Evolutionary conservation across 2,113 vertebrate genomes (phyloP).

Genomic region (Mirza zaza): DNA sequence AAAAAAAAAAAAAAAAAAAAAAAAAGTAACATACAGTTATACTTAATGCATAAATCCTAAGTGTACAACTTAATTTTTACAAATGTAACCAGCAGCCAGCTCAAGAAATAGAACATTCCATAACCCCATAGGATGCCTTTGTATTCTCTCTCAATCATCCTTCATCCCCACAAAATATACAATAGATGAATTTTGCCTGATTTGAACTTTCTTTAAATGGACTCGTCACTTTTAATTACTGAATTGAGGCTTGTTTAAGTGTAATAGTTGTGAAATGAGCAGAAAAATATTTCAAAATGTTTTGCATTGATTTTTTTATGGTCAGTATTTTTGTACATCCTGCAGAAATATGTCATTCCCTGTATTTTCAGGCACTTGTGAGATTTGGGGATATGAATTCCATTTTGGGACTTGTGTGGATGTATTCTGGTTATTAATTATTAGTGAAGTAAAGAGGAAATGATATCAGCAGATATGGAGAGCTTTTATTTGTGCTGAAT

Average conservation of each 20-base stretch:
- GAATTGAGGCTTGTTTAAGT: background rate
- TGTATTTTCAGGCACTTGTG: slow-evolving; percentile 51
- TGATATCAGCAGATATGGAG: slow-evolving; percentile 85
- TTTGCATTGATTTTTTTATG: background rate
- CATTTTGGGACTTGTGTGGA: slow-evolving; percentile 77
- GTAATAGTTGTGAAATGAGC: background rate
- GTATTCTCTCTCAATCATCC: background rate
- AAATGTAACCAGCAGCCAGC: background rate
- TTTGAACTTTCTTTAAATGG: background rate
- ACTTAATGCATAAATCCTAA: background rate
- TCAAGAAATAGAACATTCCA: background rate
- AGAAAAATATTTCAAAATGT: background rate
- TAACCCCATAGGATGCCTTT: background rate
- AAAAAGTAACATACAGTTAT: background rate
- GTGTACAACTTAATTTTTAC: background rate
- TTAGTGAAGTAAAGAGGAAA: slow-evolving; percentile 84
- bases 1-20: no score
- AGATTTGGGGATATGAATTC: slow-evolving; percentile 68
- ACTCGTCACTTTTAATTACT: background rate
- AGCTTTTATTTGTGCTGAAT: slow-evolving; percentile 85
- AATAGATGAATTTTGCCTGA: background rate
- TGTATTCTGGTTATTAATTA: slow-evolving; percentile 81
- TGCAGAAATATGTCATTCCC: slow-evolving; percentile 56
- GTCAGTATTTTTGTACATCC: slow-evolving; percentile 37
- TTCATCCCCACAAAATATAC: background rate